Evolutionary conservation across 2,113 vertebrate genomes (phyloP).

Genomic region (Galbula dea): DNA sequence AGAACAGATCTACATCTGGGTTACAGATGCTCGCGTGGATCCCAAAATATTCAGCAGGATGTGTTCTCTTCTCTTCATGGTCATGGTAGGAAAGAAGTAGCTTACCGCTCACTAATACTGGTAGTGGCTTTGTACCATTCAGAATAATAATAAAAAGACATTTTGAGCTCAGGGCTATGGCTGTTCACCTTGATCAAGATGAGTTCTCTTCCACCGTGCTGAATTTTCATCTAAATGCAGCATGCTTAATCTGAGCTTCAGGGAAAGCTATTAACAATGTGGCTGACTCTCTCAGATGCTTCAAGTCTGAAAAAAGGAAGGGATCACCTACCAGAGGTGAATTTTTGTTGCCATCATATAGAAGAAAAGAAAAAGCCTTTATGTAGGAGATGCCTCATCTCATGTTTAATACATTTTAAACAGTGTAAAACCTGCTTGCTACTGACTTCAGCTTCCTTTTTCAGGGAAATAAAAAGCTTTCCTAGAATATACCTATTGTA

Average conservation of each 20-base stretch:
- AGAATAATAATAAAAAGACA: constrained; percentile 8
- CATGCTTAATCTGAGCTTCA: background rate
- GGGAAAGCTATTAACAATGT: constrained; percentile 10
- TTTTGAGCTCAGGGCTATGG: constrained; percentile 33
- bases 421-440: background rate
- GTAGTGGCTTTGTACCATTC: background rate
- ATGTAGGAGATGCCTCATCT: background rate
- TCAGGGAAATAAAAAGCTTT: background rate
- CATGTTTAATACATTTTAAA: background rate
- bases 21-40: background rate
- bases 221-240: constrained; percentile 47
- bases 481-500: background rate
- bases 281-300: background rate
- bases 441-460: background rate
- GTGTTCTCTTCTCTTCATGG: background rate
- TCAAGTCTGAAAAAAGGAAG: background rate
- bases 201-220: constrained; percentile 35
- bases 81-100: background rate
- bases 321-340: background rate
- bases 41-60: background rate
- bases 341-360: background rate
- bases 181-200: constrained; percentile 56
- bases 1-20: background rate
- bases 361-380: background rate
- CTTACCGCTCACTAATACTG: background rate